A percentile compares a stretch with the other conserved stretches of the same genome.
phyloP scores from a whole-genome alignment of 1,140 invertebrate species.

The Propsilocerus akamusi region DNA sequence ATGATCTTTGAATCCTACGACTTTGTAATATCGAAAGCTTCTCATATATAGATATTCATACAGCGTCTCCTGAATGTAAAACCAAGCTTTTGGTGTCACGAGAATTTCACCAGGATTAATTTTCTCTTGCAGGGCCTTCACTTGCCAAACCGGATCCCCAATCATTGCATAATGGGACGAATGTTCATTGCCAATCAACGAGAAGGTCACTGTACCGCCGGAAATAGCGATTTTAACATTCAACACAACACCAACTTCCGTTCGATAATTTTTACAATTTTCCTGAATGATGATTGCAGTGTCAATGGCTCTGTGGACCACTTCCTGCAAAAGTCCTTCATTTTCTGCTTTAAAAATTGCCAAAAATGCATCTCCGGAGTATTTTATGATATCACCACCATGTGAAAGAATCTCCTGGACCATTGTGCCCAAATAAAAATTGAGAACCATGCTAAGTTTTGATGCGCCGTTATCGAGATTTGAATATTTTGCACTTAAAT shows the following conservation, averaged over 20 bases:
- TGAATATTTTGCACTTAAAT: conserved; percentile 39
- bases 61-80: background rate
- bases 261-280: conserved; percentile 34
- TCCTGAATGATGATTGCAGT: conserved; percentile 41
- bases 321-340: conserved; percentile 30
- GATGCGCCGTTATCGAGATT: conserved; percentile 40
- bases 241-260: conserved; percentile 34
- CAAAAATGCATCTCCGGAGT: conserved; percentile 45
- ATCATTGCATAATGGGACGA: conserved; percentile 35
- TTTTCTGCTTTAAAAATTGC: conserved; percentile 35
- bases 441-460: conserved; percentile 37
- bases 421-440: conserved; percentile 44
- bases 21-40: background rate
- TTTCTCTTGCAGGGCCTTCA: conserved; percentile 21
- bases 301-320: conserved; percentile 35
- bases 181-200: conserved; percentile 30
- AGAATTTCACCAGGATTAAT: background rate
- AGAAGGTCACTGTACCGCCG: conserved; percentile 33
- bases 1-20: background rate
- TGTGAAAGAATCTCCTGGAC: conserved; percentile 40
- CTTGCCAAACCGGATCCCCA: conserved; percentile 38
- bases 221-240: conserved; percentile 44
- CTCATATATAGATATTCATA: background rate
- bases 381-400: conserved; percentile 43
- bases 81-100: background rate